These are phyloP conservation scores for Malurus cyaneus DNA, from an alignment of 2,113 vertebrate species.

Conservation along the genomic window DNA sequence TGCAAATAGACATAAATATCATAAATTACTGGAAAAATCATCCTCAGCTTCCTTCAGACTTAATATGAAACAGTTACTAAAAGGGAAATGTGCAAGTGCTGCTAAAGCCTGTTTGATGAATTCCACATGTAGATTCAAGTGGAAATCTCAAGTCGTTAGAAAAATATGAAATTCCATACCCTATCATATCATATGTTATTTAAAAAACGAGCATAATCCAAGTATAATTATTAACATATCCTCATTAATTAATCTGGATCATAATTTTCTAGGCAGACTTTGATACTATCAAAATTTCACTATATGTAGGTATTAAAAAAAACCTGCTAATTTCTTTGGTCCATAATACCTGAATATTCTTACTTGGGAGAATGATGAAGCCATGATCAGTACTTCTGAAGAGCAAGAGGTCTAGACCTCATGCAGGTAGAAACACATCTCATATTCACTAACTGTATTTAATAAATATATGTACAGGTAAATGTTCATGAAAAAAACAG, in stretches of 20 bases:
- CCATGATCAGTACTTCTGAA: not conserved
- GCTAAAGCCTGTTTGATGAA: slow-evolving; percentile 53
- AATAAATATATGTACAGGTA: not conserved
- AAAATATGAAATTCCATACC: not conserved
- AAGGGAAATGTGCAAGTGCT: slow-evolving; percentile 61
- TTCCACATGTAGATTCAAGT: slow-evolving; percentile 58
- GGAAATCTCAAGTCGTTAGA: not conserved
- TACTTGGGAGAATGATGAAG: not conserved
- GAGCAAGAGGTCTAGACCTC: not conserved
- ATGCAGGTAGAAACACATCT: not conserved
- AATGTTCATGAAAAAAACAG: not conserved
- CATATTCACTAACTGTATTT: not conserved
- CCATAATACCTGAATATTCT: not conserved
- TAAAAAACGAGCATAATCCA: not conserved
- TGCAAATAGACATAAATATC: slow-evolving; percentile 71
- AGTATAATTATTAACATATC: not conserved
- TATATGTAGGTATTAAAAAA: accelerated
- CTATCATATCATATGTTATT: not conserved
- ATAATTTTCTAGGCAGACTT: not conserved
- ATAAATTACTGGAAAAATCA: slow-evolving; percentile 67
- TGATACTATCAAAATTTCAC: not conserved
- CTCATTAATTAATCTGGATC: not conserved
- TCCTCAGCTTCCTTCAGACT: slow-evolving; percentile 40
- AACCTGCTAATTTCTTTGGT: not conserved
- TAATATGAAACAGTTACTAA: slow-evolving; percentile 71